Percentiles rank a stretch among this genome's conserved stretches.
Conservation (phyloP, 2,113 vertebrate genomes). For the Cyanocitta stelleri region DNA sequence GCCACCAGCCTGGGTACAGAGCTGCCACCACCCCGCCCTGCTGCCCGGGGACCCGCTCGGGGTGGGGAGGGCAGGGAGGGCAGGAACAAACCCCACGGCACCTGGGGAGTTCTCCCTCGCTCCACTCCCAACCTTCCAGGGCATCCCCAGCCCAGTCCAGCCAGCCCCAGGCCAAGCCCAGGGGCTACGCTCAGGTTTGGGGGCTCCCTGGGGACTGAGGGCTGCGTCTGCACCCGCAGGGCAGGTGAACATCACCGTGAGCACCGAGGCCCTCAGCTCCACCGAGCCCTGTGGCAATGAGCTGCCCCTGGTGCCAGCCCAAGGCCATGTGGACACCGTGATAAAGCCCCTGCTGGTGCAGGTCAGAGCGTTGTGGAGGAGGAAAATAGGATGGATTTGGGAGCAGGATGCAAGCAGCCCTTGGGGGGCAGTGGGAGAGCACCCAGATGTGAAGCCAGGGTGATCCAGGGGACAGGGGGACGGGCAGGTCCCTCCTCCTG, state of each 20-base stretch:
- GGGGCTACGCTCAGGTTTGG: neutral
- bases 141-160: neutral
- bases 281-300: neutral
- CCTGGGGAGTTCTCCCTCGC: rapidly evolving
- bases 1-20: conserved; percentile 14
- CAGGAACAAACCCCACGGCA: neutral
- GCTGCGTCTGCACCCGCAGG: neutral
- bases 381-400: neutral
- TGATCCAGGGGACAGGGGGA: neutral
- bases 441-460: neutral
- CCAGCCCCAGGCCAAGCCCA: neutral
- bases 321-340: neutral
- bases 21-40: neutral
- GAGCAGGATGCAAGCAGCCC: neutral
- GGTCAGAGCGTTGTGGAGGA: neutral
- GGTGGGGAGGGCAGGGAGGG: neutral
- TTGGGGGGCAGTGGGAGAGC: neutral
- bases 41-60: neutral
- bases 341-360: conserved; percentile 53
- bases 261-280: neutral
- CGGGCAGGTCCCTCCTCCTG: neutral
- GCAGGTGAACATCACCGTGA: conserved; percentile 18
- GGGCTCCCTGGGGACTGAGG: neutral
- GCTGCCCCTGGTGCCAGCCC: neutral
- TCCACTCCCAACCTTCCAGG: neutral